Conservation (phyloP, 2,797 vertebrate species). For the Limnodromus scolopaceus region DNA sequence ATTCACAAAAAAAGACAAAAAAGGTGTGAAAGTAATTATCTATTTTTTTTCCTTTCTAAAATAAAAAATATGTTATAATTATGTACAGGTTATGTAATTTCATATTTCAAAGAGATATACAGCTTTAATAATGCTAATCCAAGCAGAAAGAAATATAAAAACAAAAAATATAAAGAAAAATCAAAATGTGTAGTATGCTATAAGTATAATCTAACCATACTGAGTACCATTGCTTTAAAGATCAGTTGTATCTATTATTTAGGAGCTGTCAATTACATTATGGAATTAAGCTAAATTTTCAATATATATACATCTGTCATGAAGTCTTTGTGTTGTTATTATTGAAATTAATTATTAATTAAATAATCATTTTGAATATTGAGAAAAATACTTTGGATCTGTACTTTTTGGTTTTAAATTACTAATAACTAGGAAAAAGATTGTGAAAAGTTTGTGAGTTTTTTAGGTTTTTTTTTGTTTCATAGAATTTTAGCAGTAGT, state of each 20-base stretch:
- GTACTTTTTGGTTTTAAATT: neutral
- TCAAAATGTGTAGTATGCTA: neutral
- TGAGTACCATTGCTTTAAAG: neutral
- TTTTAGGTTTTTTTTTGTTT: fast-evolving
- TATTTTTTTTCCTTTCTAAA: neutral
- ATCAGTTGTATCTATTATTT: neutral
- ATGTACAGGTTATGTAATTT: neutral
- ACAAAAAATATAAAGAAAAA: neutral
- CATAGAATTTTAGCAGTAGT: neutral
- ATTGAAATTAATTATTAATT: neutral
- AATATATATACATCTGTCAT: neutral
- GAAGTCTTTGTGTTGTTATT: neutral
- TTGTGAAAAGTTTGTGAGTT: neutral
- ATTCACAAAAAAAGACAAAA: neutral
- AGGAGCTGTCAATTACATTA: neutral
- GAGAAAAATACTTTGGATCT: neutral
- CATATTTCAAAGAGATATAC: neutral
- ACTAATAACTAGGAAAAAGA: fast-evolving
- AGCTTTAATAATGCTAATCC: neutral
- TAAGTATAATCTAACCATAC: neutral
- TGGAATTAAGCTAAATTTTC: neutral
- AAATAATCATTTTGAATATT: neutral
- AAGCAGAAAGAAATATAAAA: neutral
- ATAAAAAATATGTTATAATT: neutral
- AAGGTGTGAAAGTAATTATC: neutral